A percentile compares a stretch with the other conserved stretches of the same genome.
Evolutionary conservation across 2,888 invertebrate species (phyloP).

Genomic region (Agrypnus murinus): DNA sequence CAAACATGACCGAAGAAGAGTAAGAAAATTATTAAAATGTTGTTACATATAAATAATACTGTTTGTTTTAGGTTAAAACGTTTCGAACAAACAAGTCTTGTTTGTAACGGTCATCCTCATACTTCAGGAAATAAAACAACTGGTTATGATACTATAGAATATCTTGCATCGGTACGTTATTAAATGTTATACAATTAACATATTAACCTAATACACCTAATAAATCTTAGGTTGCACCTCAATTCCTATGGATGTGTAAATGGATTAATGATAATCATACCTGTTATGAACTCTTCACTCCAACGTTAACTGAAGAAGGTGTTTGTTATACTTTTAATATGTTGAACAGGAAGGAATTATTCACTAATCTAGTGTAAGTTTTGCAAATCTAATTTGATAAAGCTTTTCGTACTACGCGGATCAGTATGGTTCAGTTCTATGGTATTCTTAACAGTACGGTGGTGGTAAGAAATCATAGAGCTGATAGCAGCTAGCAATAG

Average conservation of each 20-base stretch:
- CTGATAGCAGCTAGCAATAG: no score
- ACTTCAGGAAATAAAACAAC: conserved; percentile 73
- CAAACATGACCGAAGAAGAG: conserved; percentile 73
- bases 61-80: background rate
- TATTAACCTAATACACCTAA: no score
- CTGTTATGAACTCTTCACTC: conserved; percentile 78
- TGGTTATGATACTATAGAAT: conserved; percentile 74
- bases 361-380: conserved; percentile 75
- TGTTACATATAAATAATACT: background rate
- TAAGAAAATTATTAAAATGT: conserved; percentile 65
- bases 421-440: no score
- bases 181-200: no score
- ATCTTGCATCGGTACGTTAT: conserved; percentile 69
- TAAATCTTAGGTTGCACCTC: conserved; percentile 63
- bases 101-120: conserved; percentile 77
- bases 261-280: conserved; percentile 71
- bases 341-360: conserved; percentile 76
- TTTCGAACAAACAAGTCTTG: conserved; percentile 74
- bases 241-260: conserved; percentile 69
- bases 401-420: no score
- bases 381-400: no score
- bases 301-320: conserved; percentile 83
- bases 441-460: no score
- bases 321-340: conserved; percentile 84
- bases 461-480: no score